Conservation (phyloP, 2,888 invertebrate species). For the Spisula subtruncata region DNA sequence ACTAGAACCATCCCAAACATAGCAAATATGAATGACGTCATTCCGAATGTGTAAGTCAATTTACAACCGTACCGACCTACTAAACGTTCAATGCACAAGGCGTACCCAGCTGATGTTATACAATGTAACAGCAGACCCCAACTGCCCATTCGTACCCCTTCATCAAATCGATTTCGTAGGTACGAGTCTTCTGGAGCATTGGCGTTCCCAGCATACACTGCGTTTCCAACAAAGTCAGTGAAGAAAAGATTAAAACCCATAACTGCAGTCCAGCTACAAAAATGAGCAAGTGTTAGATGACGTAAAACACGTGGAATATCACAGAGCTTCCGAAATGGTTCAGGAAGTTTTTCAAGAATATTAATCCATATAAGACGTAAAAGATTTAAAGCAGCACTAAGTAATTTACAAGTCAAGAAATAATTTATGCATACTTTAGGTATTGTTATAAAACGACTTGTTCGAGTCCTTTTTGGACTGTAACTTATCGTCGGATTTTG, state of each 20-base stretch:
- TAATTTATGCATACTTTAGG: constrained; percentile 38
- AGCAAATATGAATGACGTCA: constrained; percentile 91
- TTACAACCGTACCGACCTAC: constrained; percentile 90
- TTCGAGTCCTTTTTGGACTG: constrained; percentile 35
- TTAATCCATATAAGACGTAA: constrained; percentile 65
- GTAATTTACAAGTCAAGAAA: constrained; percentile 57
- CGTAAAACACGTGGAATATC: constrained; percentile 95
- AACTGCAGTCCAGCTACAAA: constrained; percentile 99
- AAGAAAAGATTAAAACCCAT: constrained; percentile 98
- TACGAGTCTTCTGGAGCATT: constrained; percentile 83
- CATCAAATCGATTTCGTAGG: constrained; percentile 91
- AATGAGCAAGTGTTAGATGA: constrained; percentile 96
- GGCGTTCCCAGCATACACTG: constrained; percentile 96
- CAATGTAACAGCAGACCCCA: constrained; percentile 99
- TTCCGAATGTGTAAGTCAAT: constrained; percentile 84
- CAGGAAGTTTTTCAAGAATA: constrained; percentile 78
- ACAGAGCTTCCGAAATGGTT: constrained; percentile 78
- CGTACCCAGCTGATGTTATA: constrained; percentile 91
- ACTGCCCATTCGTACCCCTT: constrained; percentile 97
- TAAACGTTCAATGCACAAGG: constrained; percentile 94
- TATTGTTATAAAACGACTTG: constrained; percentile 6
- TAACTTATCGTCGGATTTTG: background rate
- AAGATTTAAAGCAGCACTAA: constrained; percentile 62
- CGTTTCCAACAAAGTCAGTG: constrained; percentile 98
- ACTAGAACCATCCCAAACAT: constrained; percentile 94